Base-by-base conservation (phyloP, 2,113 vertebrate species). In the Eulacestoma nigropectus region DNA sequence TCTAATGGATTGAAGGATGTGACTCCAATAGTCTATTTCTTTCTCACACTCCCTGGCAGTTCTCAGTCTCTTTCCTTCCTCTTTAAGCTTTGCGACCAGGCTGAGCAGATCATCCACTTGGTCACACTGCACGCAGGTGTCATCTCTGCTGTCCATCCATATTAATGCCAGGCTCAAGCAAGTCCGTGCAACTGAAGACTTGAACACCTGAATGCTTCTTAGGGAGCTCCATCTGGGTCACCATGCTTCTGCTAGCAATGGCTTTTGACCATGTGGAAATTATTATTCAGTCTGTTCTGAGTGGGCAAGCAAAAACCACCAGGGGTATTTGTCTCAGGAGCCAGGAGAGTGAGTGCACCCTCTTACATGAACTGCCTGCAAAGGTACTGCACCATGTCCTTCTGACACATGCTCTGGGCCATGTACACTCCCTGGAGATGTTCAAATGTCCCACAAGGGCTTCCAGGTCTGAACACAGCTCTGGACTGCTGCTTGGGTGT, bases 351-450 rank as follows among this genome's bases (percentile, higher is more conserved):
- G 4, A 15, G 39, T 74, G n/a, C 29, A 39, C 23, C n/a, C 19
- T 56, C 29, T 68, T 39, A 32, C 6, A 33, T 27, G 9, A 47
- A 12, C 15, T 29, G n/a, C 9, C n/a, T 35, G n/a, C 11, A 18
- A 47, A 63, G 29, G 29, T 47, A 9, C 7, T 9, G 13, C 2
- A 2, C 16, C 30, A 11, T 26, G 11, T 56, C 16, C 41, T 72
- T 63, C 41, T 49, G 41, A 49, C 25, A 49, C 17, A 27, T 2
- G 5, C 16, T 49, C 57, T 35, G 21, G 9, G 20, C 41, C 6
- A 0, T 21, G 41, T 21, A 79, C 0, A 0, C 9, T 49, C 13
- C 30, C 21, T 64, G 35, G 42, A 80, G 21, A 8, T 7, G 7
- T 56, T 72, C 7, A 64, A 41, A 47, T 27, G 9, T 64, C 21